Evolutionary conservation across 2,888 invertebrate genomes (phyloP).

Genomic region (Molorchus minor): DNA sequence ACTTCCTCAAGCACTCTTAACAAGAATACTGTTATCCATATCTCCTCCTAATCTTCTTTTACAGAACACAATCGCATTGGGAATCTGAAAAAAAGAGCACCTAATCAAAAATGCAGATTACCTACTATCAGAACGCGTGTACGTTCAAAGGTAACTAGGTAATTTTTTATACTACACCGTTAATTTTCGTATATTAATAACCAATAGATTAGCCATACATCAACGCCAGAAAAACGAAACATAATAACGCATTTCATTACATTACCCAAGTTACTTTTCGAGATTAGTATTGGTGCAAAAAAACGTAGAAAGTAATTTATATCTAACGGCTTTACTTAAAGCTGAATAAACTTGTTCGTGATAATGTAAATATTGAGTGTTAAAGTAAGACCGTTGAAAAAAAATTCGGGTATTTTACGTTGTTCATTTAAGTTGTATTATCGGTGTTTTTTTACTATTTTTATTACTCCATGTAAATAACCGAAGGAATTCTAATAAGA

Average conservation of each 20-base stretch:
- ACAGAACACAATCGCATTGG: no score
- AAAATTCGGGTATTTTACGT: neutral
- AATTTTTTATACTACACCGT: neutral
- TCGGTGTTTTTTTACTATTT: neutral
- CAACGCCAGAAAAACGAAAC: neutral
- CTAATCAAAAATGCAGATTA: neutral
- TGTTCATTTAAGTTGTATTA: neutral
- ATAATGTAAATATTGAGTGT: neutral
- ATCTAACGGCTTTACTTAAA: neutral
- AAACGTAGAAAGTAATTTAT: neutral
- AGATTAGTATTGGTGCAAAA: neutral
- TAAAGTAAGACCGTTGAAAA: neutral
- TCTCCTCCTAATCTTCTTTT: no score
- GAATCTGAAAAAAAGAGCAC: no score
- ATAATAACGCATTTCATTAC: neutral
- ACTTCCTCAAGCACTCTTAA: no score
- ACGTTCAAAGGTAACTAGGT: constrained; percentile 6
- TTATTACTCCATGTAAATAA: neutral
- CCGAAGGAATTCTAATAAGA: neutral
- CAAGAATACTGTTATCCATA: no score
- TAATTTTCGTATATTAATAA: neutral
- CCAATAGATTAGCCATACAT: neutral
- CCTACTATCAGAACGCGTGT: neutral
- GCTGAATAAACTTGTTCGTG: neutral
- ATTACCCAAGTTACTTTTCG: neutral